Conservation (phyloP, 2,797 vertebrate species). For the Mionectes olivaceus region DNA sequence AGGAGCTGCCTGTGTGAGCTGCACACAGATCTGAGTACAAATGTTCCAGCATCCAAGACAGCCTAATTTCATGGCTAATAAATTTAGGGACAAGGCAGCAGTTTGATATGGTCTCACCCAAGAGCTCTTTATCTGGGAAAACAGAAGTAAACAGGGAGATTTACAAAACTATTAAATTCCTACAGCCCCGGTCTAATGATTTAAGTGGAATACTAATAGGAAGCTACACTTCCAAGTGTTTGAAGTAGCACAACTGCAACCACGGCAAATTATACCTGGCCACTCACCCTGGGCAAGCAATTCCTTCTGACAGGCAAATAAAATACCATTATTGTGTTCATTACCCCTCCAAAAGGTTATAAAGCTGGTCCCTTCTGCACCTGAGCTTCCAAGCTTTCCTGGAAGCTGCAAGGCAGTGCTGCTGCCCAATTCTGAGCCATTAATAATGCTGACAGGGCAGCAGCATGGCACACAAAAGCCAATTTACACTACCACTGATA, state of each 20-base stretch:
- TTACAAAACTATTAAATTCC: conserved; percentile 24
- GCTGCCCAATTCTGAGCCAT: not conserved
- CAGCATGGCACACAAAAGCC: not conserved
- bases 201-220: conserved; percentile 10
- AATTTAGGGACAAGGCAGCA: conserved; percentile 16
- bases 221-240: not conserved
- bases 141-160: conserved; percentile 35
- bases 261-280: not conserved
- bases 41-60: not conserved
- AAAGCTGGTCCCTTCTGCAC: not conserved
- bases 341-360: not conserved
- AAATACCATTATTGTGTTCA: not conserved
- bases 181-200: not conserved
- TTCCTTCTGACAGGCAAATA: conserved; percentile 40
- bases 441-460: not conserved
- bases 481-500: conserved; percentile 18
- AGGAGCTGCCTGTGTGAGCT: conserved; percentile 2
- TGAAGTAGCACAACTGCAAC: not conserved
- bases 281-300: conserved; percentile 35
- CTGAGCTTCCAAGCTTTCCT: conserved; percentile 11
- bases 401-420: not conserved
- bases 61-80: conserved; percentile 46
- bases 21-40: not conserved
- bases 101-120: not conserved
- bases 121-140: conserved; percentile 31